Base-by-base conservation (phyloP, 2,113 vertebrate species). In the Anoura caudifer region DNA sequence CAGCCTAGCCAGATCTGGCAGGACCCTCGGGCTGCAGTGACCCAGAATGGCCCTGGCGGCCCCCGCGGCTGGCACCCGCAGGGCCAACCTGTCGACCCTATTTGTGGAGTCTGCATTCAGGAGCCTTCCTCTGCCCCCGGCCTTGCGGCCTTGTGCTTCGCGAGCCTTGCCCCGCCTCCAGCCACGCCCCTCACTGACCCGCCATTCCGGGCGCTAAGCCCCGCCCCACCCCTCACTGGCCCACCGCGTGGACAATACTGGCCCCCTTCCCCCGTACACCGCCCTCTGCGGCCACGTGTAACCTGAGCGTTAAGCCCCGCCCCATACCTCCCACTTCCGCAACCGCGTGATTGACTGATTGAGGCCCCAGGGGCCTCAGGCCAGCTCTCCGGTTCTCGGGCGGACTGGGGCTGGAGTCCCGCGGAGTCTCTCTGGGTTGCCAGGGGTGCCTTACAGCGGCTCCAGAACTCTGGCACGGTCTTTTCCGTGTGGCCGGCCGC, bases 351-450 rank as follows among this genome's bases (percentile, higher is more conserved):
- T 19, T 24, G 86, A 61, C 67, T 54, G 85, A 65, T 31, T 22
- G 86, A 61, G 36, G 36, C 77, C 13, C 54, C 28, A 4, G 11
- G 20, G 15, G 16, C 67, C 13, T 3, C 26, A 2, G 33, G 12
- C 5, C 1, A 6, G 38, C 26, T 6, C 41, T 5, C 0, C 0
- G 6, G 73, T 80, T 54, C 31, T 0, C 2, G 1, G 7, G 24
- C 33, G 2, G 38, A 19, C 13, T 11, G 26, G 26, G 11, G 20
- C 28, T 24, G n/a, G n/a, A 20, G 50, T 7, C 16, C 7, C 26
- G 1, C 26, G 1, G 11, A n/a, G 7, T 38, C 31, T 17, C 13
- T 26, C 19, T 19, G 13, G 13, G n/a, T 56, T 7, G 11, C 65
- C 20, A 28, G 19, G 31, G 31, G 16, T 38, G 1, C 0, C 54